Evolutionary conservation across 2,797 vertebrate species (phyloP), one percentile per base, ranked within the genome.

Genomic region (Austrolebias charrua): DNA sequence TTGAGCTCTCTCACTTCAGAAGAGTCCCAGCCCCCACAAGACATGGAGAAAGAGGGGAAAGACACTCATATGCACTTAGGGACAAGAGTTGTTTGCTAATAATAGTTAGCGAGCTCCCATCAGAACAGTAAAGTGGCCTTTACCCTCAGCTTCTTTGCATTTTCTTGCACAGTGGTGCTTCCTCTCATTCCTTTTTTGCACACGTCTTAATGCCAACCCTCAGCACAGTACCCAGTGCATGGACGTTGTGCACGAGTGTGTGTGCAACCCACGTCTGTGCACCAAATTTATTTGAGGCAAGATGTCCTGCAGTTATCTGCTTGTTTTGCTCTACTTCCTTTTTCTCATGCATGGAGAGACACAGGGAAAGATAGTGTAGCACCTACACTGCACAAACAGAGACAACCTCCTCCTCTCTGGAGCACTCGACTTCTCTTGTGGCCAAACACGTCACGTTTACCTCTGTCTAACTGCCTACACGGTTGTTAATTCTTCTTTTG

Each of bases 291-390:
- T 63, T 78, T 11, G 80, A 73, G 63, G 52, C 47, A 68, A 77
- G 71, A 59, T 49, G 6, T 70, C 69, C 59, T 64, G 74, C 63
- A 58, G 85, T 78, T 79, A 84, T 77, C 76, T 73, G 71, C 80
- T 80, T 83, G 80, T 84, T 86, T 88, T 82, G 72, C 73, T 81
- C 79, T 63, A 63, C 75, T 87, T 83, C 72, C 78, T 80, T 55
- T 78, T 73, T 79, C 76, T 67, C 29, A 40, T 76, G 62, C 67
- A 77, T 67, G 65, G 62, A 71, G 59, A 63, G 72, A 79, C 69
- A 84, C 57, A 42, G 51, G 69, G 57, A 29, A 55, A 61, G 51
- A 79, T 52, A 54, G 64, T 53, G 75, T 74, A 60, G 73, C 77
- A 74, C 71, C 75, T 75, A 55, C 50, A 50, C 58, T 31, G 55